Conservation (phyloP, 2,113 vertebrate genomes). For the Cyanoliseus patagonus region DNA sequence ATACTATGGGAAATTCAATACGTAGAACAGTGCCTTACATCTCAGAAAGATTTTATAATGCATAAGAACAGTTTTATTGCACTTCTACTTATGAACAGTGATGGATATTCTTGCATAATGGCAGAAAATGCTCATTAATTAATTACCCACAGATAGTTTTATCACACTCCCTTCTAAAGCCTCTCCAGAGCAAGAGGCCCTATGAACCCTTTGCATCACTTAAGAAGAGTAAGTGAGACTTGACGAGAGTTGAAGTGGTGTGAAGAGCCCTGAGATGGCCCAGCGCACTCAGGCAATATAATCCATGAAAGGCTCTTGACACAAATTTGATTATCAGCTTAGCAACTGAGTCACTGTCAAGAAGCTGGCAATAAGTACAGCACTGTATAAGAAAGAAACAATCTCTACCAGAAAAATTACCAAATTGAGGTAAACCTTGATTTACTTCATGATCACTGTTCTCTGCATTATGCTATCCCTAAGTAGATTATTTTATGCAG, state of each 20-base stretch:
- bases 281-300: neutral
- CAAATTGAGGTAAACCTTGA: neutral
- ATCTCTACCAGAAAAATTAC: neutral
- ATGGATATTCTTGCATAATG: neutral
- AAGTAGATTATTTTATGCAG: neutral
- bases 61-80: neutral
- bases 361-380: neutral
- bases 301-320: neutral
- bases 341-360: neutral
- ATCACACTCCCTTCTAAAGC: neutral
- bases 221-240: neutral
- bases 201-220: neutral
- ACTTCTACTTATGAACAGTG: neutral
- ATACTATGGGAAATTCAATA: neutral
- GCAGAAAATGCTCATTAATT: neutral
- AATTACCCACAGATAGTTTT: neutral
- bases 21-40: neutral
- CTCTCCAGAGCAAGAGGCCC: neutral
- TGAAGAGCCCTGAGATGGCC: neutral
- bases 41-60: neutral
- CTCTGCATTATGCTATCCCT: neutral
- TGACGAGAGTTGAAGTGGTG: neutral
- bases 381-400: neutral
- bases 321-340: neutral
- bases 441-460: neutral